Percentiles rank a stretch among this genome's conserved stretches.
Conservation (phyloP, 2,113 vertebrate species). For the Casuarius casuarius region DNA sequence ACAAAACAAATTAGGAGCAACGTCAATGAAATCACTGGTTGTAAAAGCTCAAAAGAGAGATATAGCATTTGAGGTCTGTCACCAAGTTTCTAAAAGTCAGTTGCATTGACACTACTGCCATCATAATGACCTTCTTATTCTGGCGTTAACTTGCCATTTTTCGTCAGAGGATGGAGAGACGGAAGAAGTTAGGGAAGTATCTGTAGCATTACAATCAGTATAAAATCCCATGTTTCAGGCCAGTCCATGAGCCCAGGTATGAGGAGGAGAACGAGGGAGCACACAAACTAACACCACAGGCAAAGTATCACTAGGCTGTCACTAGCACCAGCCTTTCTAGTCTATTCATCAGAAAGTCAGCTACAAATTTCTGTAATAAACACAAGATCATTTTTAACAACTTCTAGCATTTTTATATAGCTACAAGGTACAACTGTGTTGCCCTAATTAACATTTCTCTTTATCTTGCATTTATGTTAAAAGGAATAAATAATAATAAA, state of each 20-base stretch:
- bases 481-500: neutral
- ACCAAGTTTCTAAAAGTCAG: neutral
- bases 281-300: neutral
- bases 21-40: neutral
- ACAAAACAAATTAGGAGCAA: neutral
- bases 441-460: neutral
- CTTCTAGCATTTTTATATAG: neutral
- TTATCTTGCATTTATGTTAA: neutral
- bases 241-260: neutral
- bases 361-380: neutral
- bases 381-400: neutral
- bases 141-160: neutral
- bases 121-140: neutral
- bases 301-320: neutral
- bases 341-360: neutral
- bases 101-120: neutral
- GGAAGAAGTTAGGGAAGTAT: neutral
- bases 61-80: neutral
- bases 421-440: neutral
- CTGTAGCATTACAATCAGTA: neutral
- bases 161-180: neutral
- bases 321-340: neutral
- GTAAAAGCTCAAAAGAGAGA: neutral
- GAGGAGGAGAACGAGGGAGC: neutral
- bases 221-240: neutral